These are phyloP conservation scores for Furnarius figulus DNA, from an alignment of 2,113 vertebrate species.

Conservation along the genomic window DNA sequence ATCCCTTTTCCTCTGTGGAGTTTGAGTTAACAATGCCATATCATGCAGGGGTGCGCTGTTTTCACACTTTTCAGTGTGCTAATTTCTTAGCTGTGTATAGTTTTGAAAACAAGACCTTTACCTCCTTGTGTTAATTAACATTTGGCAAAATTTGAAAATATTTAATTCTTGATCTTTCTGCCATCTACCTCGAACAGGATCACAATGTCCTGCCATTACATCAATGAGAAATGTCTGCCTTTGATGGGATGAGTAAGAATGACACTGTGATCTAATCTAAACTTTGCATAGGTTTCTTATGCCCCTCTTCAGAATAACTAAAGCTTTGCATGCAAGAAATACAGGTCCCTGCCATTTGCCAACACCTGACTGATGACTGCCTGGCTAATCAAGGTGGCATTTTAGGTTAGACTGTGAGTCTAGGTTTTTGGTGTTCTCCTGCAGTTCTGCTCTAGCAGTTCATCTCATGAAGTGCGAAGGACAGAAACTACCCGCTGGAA, in stretches of 20 bases:
- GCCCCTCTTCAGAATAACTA: not conserved
- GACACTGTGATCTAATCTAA: not conserved
- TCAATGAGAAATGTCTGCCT: not conserved
- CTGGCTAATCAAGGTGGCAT: rapidly evolving
- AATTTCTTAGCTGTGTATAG: not conserved
- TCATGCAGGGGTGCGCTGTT: not conserved
- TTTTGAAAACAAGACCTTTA: slow-evolving; percentile 15
- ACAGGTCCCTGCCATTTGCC: not conserved
- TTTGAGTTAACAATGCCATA: not conserved
- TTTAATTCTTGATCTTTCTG: slow-evolving; percentile 40
- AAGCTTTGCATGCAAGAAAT: not conserved
- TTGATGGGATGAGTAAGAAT: slow-evolving; percentile 5
- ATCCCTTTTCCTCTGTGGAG: not conserved
- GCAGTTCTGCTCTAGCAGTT: not conserved
- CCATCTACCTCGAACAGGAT: slow-evolving; percentile 25
- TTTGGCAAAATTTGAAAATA: not conserved
- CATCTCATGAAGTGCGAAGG: not conserved
- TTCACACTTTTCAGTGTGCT: not conserved
- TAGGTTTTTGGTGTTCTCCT: not conserved
- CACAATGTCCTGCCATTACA: not conserved
- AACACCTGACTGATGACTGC: not conserved
- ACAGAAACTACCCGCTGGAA: not conserved
- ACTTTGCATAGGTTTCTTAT: not conserved
- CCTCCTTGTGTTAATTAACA: slow-evolving; percentile 18
- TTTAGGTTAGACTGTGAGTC: not conserved